These are phyloP conservation scores for Gallinago jamesoni DNA, from an alignment of 2,113 vertebrate genomes.

Conservation along the genomic window DNA sequence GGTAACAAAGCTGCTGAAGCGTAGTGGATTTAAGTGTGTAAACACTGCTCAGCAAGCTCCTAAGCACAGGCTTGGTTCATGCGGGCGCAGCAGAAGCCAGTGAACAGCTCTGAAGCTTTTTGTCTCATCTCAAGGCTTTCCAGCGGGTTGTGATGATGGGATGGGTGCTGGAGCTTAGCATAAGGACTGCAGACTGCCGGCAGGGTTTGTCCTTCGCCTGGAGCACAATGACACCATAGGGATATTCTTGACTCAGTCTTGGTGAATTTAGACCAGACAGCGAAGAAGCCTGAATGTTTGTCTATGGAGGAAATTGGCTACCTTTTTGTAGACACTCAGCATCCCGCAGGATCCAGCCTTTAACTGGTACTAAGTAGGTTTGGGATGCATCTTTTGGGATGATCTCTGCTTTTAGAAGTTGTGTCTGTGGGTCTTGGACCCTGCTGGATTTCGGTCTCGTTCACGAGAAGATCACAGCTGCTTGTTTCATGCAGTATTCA, in stretches of 20 bases:
- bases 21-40: constrained; percentile 5
- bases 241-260: background rate
- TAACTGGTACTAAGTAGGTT: background rate
- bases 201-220: background rate
- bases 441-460: background rate
- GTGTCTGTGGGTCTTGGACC: constrained; percentile 25
- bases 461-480: constrained; percentile 19
- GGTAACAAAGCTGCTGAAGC: constrained; percentile 17
- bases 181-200: background rate
- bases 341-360: background rate
- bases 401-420: background rate
- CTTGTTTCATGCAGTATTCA: background rate
- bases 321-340: background rate
- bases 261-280: background rate
- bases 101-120: background rate
- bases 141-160: background rate
- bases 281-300: background rate
- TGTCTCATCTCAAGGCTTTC: background rate
- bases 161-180: background rate
- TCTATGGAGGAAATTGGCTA: background rate
- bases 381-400: background rate
- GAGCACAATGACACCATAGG: background rate
- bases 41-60: constrained; percentile 30
- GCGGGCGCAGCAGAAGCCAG: background rate
- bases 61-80: background rate